phyloP scores from a whole-genome alignment of 2,113 vertebrate species.

The Oryctolagus cuniculus region mOryCun1.1 NC_091434.1:96527501-96528000 shows the following conservation, averaged over 20 bases:
- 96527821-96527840: background rate
- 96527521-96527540: background rate
- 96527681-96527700: background rate
- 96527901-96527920: background rate
- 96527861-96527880: background rate
- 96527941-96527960: background rate
- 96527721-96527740: background rate
- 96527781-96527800: slow-evolving; percentile 27
- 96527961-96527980: background rate
- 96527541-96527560: background rate
- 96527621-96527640: background rate
- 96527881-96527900: slow-evolving; percentile 8
- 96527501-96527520: background rate
- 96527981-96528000: background rate
- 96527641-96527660: background rate
- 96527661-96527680: background rate
- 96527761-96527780: background rate
- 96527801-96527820: background rate
- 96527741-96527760: background rate
- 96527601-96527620: background rate
- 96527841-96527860: background rate
- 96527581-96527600: background rate
- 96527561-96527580: background rate
- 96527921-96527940: background rate
- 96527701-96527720: slow-evolving; percentile 24